Conservation (phyloP, 2,113 vertebrate species). For the Bungarus multicinctus region DNA sequence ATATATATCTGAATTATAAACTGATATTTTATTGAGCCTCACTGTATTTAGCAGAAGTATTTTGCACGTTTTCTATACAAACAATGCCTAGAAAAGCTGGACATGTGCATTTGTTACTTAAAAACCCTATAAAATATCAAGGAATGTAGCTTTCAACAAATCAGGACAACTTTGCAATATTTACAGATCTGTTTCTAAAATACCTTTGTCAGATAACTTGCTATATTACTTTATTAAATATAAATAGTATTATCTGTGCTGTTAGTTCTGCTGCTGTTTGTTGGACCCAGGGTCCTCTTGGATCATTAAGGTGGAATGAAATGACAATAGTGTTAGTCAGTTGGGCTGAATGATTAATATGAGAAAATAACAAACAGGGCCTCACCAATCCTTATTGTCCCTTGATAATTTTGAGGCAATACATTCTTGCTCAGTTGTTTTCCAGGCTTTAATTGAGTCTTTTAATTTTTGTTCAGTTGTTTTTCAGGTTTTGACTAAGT, state of each 20-base stretch:
- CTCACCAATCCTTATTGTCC: not conserved
- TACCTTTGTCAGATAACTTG: not conserved
- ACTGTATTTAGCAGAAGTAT: constrained; percentile 55
- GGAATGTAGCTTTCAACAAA: constrained; percentile 7
- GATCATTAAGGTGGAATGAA: not conserved
- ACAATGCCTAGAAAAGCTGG: constrained; percentile 38
- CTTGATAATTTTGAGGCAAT: not conserved
- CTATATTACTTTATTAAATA: not conserved
- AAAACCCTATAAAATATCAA: constrained; percentile 16
- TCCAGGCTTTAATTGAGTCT: not conserved
- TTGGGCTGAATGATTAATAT: not conserved
- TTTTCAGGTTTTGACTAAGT: not conserved
- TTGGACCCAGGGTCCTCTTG: not conserved
- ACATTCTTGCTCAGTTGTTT: not conserved
- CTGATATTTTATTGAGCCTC: constrained; percentile 46
- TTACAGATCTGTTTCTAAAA: not conserved
- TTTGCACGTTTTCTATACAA: constrained; percentile 40
- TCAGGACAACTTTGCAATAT: not conserved
- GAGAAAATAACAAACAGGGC: not conserved
- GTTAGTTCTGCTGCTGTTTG: not conserved
- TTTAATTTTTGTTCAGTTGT: not conserved
- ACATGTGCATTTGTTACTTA: constrained; percentile 46
- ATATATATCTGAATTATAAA: constrained; percentile 40
- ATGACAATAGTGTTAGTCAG: not conserved
- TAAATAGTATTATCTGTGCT: not conserved